Evolutionary conservation across 2,113 vertebrate genomes (phyloP).

Genomic region (Oostethus manadensis): DNA sequence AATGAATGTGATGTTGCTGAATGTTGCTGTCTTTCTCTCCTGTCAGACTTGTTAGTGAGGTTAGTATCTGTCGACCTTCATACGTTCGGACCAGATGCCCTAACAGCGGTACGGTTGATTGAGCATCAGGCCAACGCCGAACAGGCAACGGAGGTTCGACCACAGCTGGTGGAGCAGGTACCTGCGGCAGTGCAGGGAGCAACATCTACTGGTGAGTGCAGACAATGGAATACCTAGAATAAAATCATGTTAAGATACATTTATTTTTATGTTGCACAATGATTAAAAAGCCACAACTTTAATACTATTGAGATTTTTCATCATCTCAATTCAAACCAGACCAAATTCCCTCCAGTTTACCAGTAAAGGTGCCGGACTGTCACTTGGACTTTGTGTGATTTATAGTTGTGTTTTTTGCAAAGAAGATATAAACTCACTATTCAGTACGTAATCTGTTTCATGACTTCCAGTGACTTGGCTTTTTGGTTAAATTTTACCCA

Average conservation of each 20-base stretch:
- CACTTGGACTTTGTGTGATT: too few species aligned
- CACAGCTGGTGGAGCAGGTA: conserved; percentile 89
- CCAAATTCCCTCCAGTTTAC: not conserved
- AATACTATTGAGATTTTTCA: not conserved
- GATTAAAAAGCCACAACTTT: not conserved
- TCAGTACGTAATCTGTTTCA: conserved; percentile 1
- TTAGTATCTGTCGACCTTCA: conserved; percentile 95
- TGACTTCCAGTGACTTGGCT: conserved; percentile 12
- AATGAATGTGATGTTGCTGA: not conserved
- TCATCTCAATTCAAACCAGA: not conserved
- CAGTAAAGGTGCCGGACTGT: not conserved
- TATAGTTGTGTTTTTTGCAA: not conserved
- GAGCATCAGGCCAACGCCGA: conserved; percentile 86
- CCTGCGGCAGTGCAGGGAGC: conserved; percentile 77
- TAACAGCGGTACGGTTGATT: conserved; percentile 92
- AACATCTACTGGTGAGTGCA: conserved; percentile 76
- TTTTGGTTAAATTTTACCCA: not conserved
- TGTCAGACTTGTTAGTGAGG: conserved; percentile 88
- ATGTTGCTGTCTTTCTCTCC: not conserved
- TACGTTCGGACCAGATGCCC: conserved; percentile 92
- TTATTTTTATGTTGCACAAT: not conserved
- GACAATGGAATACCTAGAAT: not conserved
- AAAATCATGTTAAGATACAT: too few species aligned
- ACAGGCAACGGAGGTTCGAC: conserved; percentile 88
- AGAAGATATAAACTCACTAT: not conserved